A percentile compares a stretch with the other conserved stretches of the same genome.
Evolutionary conservation across 2,113 vertebrate genomes (phyloP).

Genomic region (Damaliscus lunatus): DNA sequence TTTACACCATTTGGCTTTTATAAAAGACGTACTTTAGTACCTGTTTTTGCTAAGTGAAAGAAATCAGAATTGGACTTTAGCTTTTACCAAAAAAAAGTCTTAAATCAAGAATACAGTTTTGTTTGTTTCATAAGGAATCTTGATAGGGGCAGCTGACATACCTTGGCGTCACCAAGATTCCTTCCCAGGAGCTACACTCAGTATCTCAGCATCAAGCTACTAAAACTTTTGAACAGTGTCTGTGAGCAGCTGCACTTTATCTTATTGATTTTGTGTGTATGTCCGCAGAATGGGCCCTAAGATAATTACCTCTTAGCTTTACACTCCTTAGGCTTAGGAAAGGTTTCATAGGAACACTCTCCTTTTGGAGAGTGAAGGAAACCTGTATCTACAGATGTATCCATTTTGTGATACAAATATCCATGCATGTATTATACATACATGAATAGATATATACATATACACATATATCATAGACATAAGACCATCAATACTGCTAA

Average conservation of each 20-base stretch:
- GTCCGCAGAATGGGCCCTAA: not conserved
- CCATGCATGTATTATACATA: not conserved
- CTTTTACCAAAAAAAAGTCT: not conserved
- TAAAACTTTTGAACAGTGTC: not conserved
- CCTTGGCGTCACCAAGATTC: not conserved
- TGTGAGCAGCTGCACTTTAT: not conserved
- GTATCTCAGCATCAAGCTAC: not conserved
- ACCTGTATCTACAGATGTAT: not conserved
- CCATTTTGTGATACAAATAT: not conserved
- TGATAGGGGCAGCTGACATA: not conserved
- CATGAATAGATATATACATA: not conserved
- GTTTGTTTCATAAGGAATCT: not conserved
- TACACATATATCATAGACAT: not conserved
- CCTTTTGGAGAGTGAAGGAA: not conserved
- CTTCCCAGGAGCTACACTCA: not conserved
- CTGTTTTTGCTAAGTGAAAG: not conserved
- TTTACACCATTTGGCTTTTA: not conserved
- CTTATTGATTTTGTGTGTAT: not conserved
- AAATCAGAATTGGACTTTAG: not conserved
- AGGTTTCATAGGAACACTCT: not conserved
- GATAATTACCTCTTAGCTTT: not conserved
- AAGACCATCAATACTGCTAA: not conserved
- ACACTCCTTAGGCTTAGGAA: not conserved
- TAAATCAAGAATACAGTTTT: not conserved
- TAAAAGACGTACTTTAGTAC: not conserved